Percentiles rank a stretch among this genome's conserved stretches.
These are phyloP conservation scores for Scortum barcoo DNA, from an alignment of 2,113 vertebrate species.

Conservation along the genomic window DNA sequence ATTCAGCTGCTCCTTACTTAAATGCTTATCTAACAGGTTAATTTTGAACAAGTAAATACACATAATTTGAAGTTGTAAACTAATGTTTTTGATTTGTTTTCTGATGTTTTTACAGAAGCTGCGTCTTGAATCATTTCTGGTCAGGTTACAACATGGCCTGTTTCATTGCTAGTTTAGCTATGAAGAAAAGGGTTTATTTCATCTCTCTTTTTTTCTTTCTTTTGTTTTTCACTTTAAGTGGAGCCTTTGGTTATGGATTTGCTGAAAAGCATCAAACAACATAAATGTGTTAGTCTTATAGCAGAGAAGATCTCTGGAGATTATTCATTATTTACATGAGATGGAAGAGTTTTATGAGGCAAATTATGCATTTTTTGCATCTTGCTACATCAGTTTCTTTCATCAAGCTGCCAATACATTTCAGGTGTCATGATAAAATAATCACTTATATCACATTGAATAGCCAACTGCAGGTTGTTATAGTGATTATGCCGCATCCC, in stretches of 20 bases:
- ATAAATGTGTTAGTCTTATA: no score
- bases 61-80: no score
- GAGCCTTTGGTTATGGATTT: not conserved
- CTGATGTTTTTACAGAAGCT: no score
- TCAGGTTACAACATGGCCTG: not conserved
- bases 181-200: no score
- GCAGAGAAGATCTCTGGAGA: no score
- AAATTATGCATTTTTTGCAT: not conserved
- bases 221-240: no score
- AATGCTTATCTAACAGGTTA: no score
- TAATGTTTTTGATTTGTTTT: no score
- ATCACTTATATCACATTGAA: not conserved
- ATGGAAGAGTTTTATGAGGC: not conserved
- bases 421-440: not conserved
- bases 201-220: no score
- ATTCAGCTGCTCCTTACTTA: not conserved
- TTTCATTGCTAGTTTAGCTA: not conserved
- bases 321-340: not conserved
- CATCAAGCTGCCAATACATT: not conserved
- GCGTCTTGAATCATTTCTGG: not conserved
- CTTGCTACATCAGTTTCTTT: not conserved
- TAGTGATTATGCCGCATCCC: not conserved
- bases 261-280: no score
- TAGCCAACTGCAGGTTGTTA: not conserved
- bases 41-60: no score